Conservation (phyloP, 2,797 vertebrate species). For the Trematomus bernacchii region DNA sequence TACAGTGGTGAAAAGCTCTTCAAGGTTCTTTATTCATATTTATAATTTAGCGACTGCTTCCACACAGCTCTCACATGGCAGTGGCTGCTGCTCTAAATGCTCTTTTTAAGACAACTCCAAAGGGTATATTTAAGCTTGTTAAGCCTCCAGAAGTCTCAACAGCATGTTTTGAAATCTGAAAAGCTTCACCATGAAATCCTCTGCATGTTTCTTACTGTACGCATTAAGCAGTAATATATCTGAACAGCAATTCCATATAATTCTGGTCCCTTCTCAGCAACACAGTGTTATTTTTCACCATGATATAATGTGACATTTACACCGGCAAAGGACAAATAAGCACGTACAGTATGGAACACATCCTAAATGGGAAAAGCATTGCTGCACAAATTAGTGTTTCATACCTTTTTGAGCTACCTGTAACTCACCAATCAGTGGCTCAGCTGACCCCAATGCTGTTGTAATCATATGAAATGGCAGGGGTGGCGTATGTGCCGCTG, state of each 20-base stretch:
- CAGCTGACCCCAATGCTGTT: slow-evolving; percentile 13
- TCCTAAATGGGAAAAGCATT: neutral
- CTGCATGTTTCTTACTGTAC: neutral
- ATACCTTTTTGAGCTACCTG: neutral
- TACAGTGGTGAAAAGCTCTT: too few species aligned
- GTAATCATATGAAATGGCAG: slow-evolving; percentile 29
- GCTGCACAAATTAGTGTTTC: neutral
- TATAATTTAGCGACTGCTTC: too few species aligned
- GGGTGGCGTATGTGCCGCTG: neutral
- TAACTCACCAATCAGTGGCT: neutral
- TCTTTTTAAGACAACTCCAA: neutral
- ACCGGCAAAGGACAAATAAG: neutral
- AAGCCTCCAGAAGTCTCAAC: neutral
- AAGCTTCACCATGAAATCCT: neutral
- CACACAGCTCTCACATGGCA: too few species aligned
- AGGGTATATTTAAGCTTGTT: neutral
- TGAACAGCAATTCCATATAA: neutral
- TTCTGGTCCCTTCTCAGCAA: neutral
- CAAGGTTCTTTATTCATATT: too few species aligned
- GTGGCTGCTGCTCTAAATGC: too few species aligned
- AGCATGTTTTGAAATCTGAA: slow-evolving; percentile 6
- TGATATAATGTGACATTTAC: neutral
- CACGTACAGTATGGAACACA: neutral
- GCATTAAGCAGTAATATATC: too few species aligned
- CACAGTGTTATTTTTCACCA: neutral